Percentiles rank a stretch among this genome's conserved stretches.
Evolutionary conservation across 2,888 invertebrate species (phyloP).

Genomic region (Diarsia mendica): DNA sequence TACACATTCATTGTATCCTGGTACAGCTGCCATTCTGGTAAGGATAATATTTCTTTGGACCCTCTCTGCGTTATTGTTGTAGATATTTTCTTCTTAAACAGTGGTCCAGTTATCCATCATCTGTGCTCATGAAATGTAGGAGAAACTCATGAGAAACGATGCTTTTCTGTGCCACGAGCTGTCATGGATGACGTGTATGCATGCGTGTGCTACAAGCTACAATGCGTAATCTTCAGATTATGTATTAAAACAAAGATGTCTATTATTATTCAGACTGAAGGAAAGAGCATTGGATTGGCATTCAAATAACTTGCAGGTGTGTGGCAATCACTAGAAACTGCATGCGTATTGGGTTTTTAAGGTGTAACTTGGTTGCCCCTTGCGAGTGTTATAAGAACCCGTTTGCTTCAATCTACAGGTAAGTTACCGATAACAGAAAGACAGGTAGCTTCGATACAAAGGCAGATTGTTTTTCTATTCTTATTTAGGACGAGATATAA

Average conservation of each 20-base stretch:
- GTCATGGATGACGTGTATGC: slow-evolving; percentile 52
- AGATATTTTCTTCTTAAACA: slow-evolving; percentile 11
- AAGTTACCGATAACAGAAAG: slow-evolving; percentile 21
- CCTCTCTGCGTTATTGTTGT: background rate
- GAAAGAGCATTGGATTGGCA: background rate
- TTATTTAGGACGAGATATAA: slow-evolving; percentile 48
- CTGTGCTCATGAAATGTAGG: slow-evolving; percentile 21
- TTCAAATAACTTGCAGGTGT: slow-evolving; percentile 3
- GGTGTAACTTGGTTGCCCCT: slow-evolving; percentile 11
- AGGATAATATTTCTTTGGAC: background rate
- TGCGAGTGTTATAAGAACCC: slow-evolving; percentile 26
- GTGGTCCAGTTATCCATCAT: background rate
- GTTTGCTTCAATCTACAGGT: slow-evolving; percentile 28
- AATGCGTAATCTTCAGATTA: slow-evolving; percentile 40
- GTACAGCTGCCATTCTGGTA: background rate
- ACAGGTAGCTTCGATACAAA: slow-evolving; percentile 41
- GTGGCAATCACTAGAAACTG: slow-evolving; percentile 17
- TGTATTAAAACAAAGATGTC: slow-evolving; percentile 28
- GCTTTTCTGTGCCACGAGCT: slow-evolving; percentile 46
- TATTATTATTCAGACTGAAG: background rate
- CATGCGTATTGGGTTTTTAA: slow-evolving; percentile 14
- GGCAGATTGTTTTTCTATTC: slow-evolving; percentile 16
- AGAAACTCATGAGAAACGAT: slow-evolving; percentile 54
- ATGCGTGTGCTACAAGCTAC: slow-evolving; percentile 24
- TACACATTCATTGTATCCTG: background rate